Base-by-base conservation (phyloP, 2,797 vertebrate genomes). In the Parauchenoglanis ngamensis region DNA sequence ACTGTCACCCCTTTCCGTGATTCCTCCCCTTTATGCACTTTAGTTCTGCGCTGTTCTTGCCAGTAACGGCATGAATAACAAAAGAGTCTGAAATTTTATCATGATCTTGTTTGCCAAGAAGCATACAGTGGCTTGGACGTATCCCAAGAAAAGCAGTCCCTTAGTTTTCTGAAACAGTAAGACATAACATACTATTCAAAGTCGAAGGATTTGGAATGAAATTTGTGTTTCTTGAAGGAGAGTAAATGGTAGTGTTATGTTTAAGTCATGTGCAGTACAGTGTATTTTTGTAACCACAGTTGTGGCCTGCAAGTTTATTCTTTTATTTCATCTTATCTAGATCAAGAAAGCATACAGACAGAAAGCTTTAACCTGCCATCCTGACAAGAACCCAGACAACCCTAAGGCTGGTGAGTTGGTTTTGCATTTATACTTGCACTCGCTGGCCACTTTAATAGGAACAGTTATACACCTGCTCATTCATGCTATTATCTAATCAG, bases 381-480 rank as follows among this genome's bases (percentile, higher is more conserved):
- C 98, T 0, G 98, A 99, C 94, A 99, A 99, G 93, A 98, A 99
- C 91, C 98, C 98, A 0, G 97, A 99, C 92, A 97, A 99, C 90
- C 98, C 98, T 19, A 95, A 95, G 94, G 98, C 98, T 94, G 98
- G 98, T 99, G 85, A 94, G 94, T n/a, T 31, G 67, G 49, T 75
- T 85, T 61, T 31, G 7, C 15, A 31, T 85, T 52, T 77, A 21
- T 49, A 49, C 44, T 21, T 8, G 49, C 8, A 35, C 35, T 25
- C 15, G 11, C 5, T n/a, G 15, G 25, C 13, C 2, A 46, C 25
- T 65, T 57, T 35, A 35, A 57, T 21, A 57, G 19, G 19, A 23
- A 59, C 21, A 40, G 10, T 4, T 23, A 2, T 31, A 65, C 35
- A 81, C 35, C 35, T 81, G 79, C 57, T 7, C 17, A 23, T 79